Evolutionary conservation across 2,888 invertebrate genomes (phyloP), one percentile per base, ranked within the genome.

Genomic region (Notodonta dromedarius): DNA sequence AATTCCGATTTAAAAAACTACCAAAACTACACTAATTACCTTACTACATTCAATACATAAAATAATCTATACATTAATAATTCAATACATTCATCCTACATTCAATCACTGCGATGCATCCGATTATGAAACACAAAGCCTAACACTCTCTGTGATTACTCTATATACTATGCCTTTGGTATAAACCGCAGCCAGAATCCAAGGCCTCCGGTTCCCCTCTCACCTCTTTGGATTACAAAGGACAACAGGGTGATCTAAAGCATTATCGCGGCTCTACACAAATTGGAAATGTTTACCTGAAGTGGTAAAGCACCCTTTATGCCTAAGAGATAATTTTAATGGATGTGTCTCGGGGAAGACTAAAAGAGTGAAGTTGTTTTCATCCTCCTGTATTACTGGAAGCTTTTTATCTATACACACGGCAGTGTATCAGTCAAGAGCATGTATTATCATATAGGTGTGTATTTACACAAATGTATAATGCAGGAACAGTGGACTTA

Each of bases 251-350:
- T 79, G 79, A 84, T 80, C 81, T 80, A 80, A 84, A 83, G 81
- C 80, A 80, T 84, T 79, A 85, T 79, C 78, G 80, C 68, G 74
- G 86, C 66, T 85, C 87, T 76, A 74, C 69, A 63, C 74, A 74
- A 76, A 83, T 81, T 86, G 84, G 89, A 78, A 77, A 73, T 83
- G 81, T 85, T 87, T 86, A 90, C 90, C 89, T 89, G 89, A 84
- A 89, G 79, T 82, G 73, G 77, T 83, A 81, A 78, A 87, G 83
- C 83, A 83, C 82, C 84, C 84, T 83, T 81, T 71, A 79, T 71
- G 71, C 73, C 73, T 62, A 58, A 61, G 81, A 78, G 66, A 57
- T 78, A 77, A 62, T 64, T 58, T 61, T 57, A 61, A 70, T 83
- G 71, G 83, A 85, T 79, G 73, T 66, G 76, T 35, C 69, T 35